These are phyloP conservation scores for Phanerotoma sp. DNA, from an alignment of 2,888 invertebrate species.

Conservation along the genomic window DNA sequence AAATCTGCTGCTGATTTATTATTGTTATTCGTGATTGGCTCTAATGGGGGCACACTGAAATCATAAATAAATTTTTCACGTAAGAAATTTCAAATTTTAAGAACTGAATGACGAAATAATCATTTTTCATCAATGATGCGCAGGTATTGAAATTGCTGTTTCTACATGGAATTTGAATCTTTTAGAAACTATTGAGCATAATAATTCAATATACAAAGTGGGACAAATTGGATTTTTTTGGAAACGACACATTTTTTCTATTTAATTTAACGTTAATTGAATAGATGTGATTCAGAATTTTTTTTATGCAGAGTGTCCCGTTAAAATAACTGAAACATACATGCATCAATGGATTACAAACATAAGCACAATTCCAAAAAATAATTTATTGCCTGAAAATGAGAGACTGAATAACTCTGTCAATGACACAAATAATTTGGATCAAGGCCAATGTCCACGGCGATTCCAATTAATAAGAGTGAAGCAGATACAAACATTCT, in stretches of 20 bases:
- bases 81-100: too few species aligned
- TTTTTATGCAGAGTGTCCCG: constrained; percentile 46
- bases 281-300: too few species aligned
- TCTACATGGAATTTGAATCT: too few species aligned
- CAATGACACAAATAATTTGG: constrained; percentile 33
- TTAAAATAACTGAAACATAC: constrained; percentile 43
- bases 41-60: constrained; percentile 64
- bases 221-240: too few species aligned
- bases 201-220: too few species aligned
- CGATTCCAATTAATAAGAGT: constrained; percentile 56
- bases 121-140: too few species aligned
- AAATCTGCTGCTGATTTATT: constrained; percentile 48
- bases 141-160: too few species aligned
- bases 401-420: constrained; percentile 32
- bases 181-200: too few species aligned
- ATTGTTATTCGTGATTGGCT: constrained; percentile 59
- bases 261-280: background rate
- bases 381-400: constrained; percentile 28
- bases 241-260: too few species aligned
- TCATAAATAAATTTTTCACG: too few species aligned
- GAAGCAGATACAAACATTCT: constrained; percentile 57
- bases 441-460: constrained; percentile 50
- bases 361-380: constrained; percentile 26
- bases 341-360: constrained; percentile 34
- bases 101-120: too few species aligned